Evolutionary conservation across 23 tunicate genomes (phyloP), one percentile per base, ranked within the genome.

Genomic region (Botrylloides violaceus): DNA sequence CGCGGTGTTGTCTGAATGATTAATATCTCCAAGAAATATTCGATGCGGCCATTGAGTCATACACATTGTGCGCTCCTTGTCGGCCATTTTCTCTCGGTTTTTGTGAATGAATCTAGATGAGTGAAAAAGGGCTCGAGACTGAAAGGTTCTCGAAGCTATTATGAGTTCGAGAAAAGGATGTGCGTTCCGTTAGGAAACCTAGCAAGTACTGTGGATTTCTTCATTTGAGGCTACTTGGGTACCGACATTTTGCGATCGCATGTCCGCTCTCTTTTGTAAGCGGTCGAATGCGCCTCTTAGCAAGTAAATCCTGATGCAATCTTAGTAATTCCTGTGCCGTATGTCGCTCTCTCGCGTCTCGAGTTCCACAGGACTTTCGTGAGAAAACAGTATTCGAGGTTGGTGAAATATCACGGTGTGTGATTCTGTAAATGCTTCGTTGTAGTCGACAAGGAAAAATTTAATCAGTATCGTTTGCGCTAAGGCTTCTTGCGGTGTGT

Each of bases 381-480:
- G 64, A 59, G 64, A 59, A 59, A 59, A 22, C 30, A 6, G 18
- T 21, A 22, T n/a, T 6, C 29, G 7, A 26, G 29, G 64, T 59
- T 59, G 23, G 64, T 26, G 30, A 21, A 59, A 59, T 59, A 59
- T 18, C 64, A 59, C 64, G 64, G 29, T 59, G 19, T 22, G 28
- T 59, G 64, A 26, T 59, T 59, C 30, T 22, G 30, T 59, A 22
- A 59, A 59, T 22, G 64, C 30, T 59, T 43, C 53, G 53, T 43
- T 43, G 12, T 43, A 43, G 12, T 43, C 15, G 53, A 43, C 53
- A 43, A 43, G 53, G 53, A 43, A 43, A 15, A 43, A 43, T 43
- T 43, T 43, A 43, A 43, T 43, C 53, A 15, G 53, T 15, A 43
- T 15, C 53, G 53, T 15, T 43, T 9, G 53, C 53, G 9, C 53